A percentile compares a stretch with the other conserved stretches of the same genome.
These are phyloP conservation scores for Archaeoteleia sp. DNA, from an alignment of 2,888 invertebrate species.

Conservation along the genomic window DNA sequence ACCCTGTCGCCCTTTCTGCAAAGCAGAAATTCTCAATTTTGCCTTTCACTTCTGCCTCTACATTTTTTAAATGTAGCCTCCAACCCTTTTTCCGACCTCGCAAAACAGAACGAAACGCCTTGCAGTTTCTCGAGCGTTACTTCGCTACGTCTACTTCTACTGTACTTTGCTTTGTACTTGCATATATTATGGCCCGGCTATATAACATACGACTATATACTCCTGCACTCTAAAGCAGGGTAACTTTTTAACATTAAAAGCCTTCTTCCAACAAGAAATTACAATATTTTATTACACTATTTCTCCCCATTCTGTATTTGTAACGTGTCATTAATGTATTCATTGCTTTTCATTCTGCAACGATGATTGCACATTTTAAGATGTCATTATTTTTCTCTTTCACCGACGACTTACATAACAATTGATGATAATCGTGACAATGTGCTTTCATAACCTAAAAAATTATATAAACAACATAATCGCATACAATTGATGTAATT, in stretches of 20 bases:
- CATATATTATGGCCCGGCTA: constrained; percentile 32
- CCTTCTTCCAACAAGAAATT: neutral
- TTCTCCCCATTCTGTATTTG: too few species aligned
- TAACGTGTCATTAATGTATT: too few species aligned
- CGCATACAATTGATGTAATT: too few species aligned
- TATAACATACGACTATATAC: constrained; percentile 8
- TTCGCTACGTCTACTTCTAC: constrained; percentile 22
- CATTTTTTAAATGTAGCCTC: constrained; percentile 61
- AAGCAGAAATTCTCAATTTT: constrained; percentile 46
- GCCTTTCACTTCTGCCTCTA: constrained; percentile 51
- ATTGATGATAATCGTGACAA: too few species aligned
- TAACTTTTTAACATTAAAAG: constrained; percentile 7
- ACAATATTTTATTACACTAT: neutral
- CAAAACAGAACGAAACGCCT: constrained; percentile 40
- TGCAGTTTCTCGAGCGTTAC: constrained; percentile 39
- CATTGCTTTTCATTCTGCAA: too few species aligned
- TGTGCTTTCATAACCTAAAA: too few species aligned
- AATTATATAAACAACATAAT: too few species aligned
- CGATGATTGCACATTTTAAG: too few species aligned
- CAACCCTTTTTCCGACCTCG: constrained; percentile 35
- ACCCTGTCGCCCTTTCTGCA: constrained; percentile 38
- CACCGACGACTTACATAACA: too few species aligned
- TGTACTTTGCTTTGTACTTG: constrained; percentile 41
- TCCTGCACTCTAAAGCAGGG: neutral
- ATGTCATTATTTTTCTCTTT: too few species aligned